Conservation (phyloP, 1,140 invertebrate species). For the Sarcophaga bullata region DNA sequence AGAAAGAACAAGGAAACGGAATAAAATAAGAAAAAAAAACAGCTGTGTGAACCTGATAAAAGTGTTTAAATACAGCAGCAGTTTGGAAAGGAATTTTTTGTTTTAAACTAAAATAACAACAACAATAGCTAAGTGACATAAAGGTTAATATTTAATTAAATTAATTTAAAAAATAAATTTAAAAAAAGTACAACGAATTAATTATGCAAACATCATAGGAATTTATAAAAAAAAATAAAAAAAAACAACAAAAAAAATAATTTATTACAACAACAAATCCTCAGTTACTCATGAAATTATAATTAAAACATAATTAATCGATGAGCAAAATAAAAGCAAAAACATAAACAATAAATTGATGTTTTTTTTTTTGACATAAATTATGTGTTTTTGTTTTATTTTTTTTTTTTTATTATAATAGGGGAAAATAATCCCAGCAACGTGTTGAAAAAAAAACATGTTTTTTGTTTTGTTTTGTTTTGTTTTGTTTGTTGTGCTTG, state of each 20-base stretch:
- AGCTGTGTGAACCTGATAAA: too few species aligned
- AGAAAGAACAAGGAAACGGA: background rate
- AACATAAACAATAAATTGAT: conserved; percentile 2
- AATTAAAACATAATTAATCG: background rate
- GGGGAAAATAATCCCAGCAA: background rate
- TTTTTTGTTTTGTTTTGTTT: too few species aligned
- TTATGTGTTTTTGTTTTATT: background rate
- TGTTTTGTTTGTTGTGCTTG: too few species aligned
- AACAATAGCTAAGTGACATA: background rate
- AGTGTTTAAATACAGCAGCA: background rate
- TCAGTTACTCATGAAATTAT: too few species aligned
- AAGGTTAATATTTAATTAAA: conserved; percentile 10
- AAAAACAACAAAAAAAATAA: too few species aligned
- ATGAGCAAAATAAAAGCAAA: background rate
- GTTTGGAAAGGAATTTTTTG: background rate
- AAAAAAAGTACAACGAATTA: background rate
- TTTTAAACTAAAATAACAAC: background rate
- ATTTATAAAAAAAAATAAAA: background rate
- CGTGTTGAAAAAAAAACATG: background rate
- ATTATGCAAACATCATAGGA: background rate
- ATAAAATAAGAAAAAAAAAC: background rate
- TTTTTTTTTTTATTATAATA: too few species aligned
- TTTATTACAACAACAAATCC: too few species aligned
- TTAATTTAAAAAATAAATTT: background rate
- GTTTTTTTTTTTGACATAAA: background rate